A percentile compares a stretch with the other conserved stretches of the same genome.
These are phyloP conservation scores for Okamejei kenojei DNA, from an alignment of 2,797 vertebrate genomes.

Conservation along the genomic window DNA sequence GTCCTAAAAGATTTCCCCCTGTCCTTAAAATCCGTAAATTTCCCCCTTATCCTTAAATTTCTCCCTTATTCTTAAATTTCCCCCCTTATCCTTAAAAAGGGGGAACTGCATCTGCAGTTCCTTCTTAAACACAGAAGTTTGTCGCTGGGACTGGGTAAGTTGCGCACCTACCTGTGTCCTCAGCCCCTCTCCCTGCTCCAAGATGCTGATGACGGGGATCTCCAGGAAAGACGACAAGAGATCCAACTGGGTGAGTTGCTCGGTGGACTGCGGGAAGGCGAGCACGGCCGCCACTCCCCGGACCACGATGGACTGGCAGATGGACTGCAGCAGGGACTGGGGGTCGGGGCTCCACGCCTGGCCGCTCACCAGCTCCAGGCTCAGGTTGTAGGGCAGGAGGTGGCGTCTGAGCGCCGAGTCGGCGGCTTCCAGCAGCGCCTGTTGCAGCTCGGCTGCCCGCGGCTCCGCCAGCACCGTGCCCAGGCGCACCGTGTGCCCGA, in stretches of 20 bases:
- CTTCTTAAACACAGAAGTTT: too few relatives aligned
- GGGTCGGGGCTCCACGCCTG: constrained; percentile 66
- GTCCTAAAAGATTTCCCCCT: too few relatives aligned
- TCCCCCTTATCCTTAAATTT: too few relatives aligned
- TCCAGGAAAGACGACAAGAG: constrained; percentile 72
- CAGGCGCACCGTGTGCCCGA: constrained; percentile 68
- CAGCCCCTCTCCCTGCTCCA: constrained; percentile 65
- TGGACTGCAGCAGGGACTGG: constrained; percentile 68
- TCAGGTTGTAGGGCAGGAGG: constrained; percentile 71
- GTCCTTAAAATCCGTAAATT: too few relatives aligned
- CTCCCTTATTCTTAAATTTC: too few relatives aligned
- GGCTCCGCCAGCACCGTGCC: constrained; percentile 68
- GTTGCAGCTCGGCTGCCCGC: constrained; percentile 46
- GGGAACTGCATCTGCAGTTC: too few relatives aligned
- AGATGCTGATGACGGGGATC: constrained; percentile 78
- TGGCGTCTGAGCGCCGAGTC: constrained; percentile 55
- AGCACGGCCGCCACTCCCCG: constrained; percentile 74
- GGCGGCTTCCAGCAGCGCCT: constrained; percentile 63
- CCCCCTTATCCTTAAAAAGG: too few relatives aligned
- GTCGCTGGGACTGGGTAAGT: background rate
- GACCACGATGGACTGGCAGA: constrained; percentile 69
- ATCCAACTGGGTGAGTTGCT: constrained; percentile 78
- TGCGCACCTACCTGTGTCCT: constrained; percentile 63
- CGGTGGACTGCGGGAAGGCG: constrained; percentile 74
- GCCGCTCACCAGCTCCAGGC: constrained; percentile 68